A percentile compares a stretch with the other conserved stretches of the same genome.
Evolutionary conservation across 2,888 invertebrate species (phyloP).

Genomic region (Syrphus vitripennis): DNA sequence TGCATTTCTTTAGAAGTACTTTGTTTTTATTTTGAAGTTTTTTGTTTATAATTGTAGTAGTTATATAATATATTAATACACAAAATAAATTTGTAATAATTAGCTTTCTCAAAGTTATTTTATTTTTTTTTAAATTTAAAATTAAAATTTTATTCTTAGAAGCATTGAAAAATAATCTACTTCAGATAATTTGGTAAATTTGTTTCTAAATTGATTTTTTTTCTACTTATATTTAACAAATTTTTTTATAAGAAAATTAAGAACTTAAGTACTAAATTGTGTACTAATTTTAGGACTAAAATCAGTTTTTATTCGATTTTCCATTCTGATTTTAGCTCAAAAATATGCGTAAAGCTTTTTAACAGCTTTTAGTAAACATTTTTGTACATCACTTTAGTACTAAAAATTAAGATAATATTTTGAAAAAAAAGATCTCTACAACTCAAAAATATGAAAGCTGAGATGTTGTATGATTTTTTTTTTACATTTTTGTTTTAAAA

Average conservation of each 20-base stretch:
- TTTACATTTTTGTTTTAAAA: constrained; percentile 1
- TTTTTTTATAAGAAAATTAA: constrained; percentile 11
- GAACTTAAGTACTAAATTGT: constrained; percentile 57
- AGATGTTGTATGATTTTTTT: constrained; percentile 24
- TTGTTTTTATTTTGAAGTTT: constrained; percentile 35
- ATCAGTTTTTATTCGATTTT: neutral
- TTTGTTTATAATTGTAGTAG: constrained; percentile 48
- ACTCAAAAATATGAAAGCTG: constrained; percentile 54
- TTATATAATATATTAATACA: constrained; percentile 54
- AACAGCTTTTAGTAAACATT: constrained; percentile 41
- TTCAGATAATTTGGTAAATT: constrained; percentile 45
- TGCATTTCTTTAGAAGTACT: constrained; percentile 70
- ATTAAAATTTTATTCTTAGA: constrained; percentile 43
- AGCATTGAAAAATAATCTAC: constrained; percentile 60
- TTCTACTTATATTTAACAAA: constrained; percentile 52
- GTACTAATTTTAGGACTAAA: constrained; percentile 37
- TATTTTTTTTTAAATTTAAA: neutral
- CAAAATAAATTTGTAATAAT: constrained; percentile 14
- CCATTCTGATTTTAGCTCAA: constrained; percentile 29
- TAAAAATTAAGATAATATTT: constrained; percentile 21
- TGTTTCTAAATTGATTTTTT: constrained; percentile 22
- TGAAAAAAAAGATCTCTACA: constrained; percentile 44
- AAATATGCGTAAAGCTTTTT: constrained; percentile 9
- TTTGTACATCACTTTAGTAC: constrained; percentile 57
- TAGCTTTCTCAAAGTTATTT: constrained; percentile 36